phyloP scores from a whole-genome alignment of 2,888 invertebrate genomes.

The Melitaea athalia region DNA sequence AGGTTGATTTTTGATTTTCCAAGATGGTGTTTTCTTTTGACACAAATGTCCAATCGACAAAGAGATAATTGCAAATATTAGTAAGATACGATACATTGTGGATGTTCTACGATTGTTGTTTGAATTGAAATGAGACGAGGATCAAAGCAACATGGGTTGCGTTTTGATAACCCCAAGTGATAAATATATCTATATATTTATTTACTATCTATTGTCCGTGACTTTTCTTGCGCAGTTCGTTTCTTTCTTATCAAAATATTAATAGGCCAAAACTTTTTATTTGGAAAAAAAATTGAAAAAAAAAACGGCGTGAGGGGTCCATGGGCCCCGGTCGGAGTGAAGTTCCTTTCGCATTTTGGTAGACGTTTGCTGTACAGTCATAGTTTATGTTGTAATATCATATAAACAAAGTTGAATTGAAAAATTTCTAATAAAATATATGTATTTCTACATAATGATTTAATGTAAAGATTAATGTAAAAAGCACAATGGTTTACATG shows the following conservation, averaged over 20 bases:
- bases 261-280: not conserved
- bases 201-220: not conserved
- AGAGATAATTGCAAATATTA: not conserved
- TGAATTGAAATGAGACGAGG: not conserved
- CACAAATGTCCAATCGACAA: not conserved
- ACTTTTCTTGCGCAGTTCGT: not conserved
- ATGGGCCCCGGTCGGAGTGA: too few relatives aligned
- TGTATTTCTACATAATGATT: too few relatives aligned
- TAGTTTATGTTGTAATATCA: too few relatives aligned
- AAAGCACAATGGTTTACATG: too few relatives aligned
- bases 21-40: not conserved
- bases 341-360: too few relatives aligned
- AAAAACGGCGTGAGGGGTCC: too few relatives aligned
- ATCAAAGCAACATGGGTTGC: not conserved
- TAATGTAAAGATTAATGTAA: too few relatives aligned
- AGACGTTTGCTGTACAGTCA: too few relatives aligned
- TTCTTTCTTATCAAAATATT: not conserved
- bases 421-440: too few relatives aligned
- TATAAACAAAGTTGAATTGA: too few relatives aligned
- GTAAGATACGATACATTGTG: not conserved
- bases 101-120: not conserved
- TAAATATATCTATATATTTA: not conserved
- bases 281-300: too few relatives aligned
- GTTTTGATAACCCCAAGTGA: not conserved
- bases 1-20: not conserved